These are phyloP conservation scores for Osmerus eperlanus DNA, from an alignment of 2,113 vertebrate genomes.

Conservation along the genomic window DNA sequence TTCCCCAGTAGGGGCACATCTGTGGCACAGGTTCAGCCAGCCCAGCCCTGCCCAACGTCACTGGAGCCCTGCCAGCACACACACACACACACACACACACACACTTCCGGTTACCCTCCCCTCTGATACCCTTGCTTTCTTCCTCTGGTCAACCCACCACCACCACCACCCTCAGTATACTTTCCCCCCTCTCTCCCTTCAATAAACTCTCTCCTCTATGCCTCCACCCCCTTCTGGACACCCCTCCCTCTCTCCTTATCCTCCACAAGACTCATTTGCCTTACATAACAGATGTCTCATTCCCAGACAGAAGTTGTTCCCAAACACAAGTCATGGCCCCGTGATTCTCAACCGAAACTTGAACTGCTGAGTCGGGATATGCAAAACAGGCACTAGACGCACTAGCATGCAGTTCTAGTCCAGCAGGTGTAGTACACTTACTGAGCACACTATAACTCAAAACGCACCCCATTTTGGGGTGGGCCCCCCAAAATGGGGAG, in stretches of 20 bases:
- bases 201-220: background rate
- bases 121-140: background rate
- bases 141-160: background rate
- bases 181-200: background rate
- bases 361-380: too few relatives aligned
- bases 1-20: slow-evolving; percentile 49
- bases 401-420: background rate
- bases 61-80: slow-evolving; percentile 41
- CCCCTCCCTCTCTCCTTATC: too few relatives aligned
- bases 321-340: background rate
- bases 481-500: too few relatives aligned
- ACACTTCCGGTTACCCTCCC: slow-evolving; percentile 15
- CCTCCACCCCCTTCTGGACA: too few relatives aligned
- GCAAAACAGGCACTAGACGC: background rate
- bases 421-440: too few relatives aligned
- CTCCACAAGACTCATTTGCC: too few relatives aligned
- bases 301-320: too few relatives aligned
- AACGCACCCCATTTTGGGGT: too few relatives aligned
- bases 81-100: background rate
- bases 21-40: slow-evolving; percentile 46
- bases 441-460: too few relatives aligned
- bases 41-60: background rate
- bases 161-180: background rate
- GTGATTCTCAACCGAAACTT: too few relatives aligned
- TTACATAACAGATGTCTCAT: too few relatives aligned